phyloP scores from a whole-genome alignment of 2,888 invertebrate species.

The Nysson spinosus region DNA sequence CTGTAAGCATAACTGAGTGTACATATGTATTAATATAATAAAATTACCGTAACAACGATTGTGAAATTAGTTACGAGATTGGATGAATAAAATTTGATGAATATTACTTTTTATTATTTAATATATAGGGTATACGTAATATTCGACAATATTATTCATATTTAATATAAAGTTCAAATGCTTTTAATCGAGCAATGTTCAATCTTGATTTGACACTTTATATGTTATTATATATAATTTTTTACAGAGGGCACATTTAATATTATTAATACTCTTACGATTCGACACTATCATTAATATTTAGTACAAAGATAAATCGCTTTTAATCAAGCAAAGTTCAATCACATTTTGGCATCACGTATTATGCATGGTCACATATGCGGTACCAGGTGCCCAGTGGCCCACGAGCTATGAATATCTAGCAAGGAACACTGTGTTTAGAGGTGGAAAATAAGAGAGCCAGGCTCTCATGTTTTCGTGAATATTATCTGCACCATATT shows the following conservation, averaged over 20 bases:
- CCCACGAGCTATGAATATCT: constrained; percentile 9
- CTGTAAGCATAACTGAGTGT: too few species aligned
- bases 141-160: constrained; percentile 27
- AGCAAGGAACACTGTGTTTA: not conserved
- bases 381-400: constrained; percentile 17
- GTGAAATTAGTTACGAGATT: too few species aligned
- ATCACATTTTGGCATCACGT: constrained; percentile 18
- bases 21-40: too few species aligned
- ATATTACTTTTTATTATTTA: too few species aligned
- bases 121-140: too few species aligned
- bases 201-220: constrained; percentile 19
- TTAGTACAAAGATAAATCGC: too few species aligned
- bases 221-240: too few species aligned
- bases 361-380: constrained; percentile 11
- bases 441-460: constrained; percentile 8
- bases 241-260: too few species aligned
- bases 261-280: constrained; percentile 13
- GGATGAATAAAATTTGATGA: too few species aligned
- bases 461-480: constrained; percentile 2
- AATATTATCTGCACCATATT: not conserved
- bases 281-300: constrained; percentile 25
- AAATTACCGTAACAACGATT: too few species aligned
- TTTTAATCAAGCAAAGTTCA: constrained; percentile 34
- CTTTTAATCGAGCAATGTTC: constrained; percentile 33
- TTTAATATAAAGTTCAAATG: too few species aligned